Evolutionary conservation across 2,113 vertebrate genomes (phyloP).

Genomic region (Carassius carassius): DNA sequence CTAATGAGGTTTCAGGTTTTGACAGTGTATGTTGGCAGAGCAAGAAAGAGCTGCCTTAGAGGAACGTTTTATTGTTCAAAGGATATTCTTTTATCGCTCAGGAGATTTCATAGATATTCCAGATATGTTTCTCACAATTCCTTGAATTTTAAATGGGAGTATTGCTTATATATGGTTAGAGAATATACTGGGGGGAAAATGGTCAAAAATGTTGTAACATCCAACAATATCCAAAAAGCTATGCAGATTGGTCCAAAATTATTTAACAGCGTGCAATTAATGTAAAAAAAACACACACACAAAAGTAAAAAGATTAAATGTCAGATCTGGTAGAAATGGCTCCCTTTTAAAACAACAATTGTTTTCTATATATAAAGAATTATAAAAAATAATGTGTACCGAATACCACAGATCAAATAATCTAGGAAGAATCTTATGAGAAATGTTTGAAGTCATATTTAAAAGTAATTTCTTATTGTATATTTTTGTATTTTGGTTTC

Average conservation of each 20-base stretch:
- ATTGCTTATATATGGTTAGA: not conserved
- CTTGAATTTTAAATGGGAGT: not conserved
- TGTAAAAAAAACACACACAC: no score
- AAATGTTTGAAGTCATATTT: not conserved
- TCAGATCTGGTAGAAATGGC: not conserved
- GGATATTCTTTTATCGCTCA: not conserved
- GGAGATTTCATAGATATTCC: not conserved
- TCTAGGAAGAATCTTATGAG: not conserved
- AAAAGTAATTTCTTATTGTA: not conserved
- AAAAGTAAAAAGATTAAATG: not conserved
- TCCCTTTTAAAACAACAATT: not conserved
- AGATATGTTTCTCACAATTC: not conserved
- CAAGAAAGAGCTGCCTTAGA: not conserved
- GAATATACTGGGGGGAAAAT: not conserved
- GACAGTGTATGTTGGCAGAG: not conserved
- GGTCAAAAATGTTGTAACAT: no score
- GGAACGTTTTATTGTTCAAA: not conserved
- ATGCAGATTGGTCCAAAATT: not conserved
- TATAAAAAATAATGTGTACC: not conserved
- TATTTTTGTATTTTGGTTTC: not conserved
- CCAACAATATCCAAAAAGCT: not conserved
- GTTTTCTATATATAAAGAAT: no score
- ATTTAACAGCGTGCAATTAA: no score
- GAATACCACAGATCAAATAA: not conserved
- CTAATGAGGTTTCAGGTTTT: constrained; percentile 16